Evolutionary conservation across 2,888 invertebrate genomes (phyloP).

Genomic region (Brenthis hecate): DNA sequence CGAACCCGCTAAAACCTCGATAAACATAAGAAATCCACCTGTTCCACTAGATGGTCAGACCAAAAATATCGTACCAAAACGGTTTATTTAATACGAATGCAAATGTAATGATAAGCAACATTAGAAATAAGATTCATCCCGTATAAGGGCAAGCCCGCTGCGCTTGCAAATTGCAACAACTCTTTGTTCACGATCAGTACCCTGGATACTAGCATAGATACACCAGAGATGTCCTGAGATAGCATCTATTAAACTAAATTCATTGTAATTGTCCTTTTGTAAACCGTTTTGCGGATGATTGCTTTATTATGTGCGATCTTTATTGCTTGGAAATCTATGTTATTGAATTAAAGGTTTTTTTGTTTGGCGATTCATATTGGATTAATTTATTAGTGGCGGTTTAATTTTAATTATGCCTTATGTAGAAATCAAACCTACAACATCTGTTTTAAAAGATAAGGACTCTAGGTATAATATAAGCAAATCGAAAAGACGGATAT

Average conservation of each 20-base stretch:
- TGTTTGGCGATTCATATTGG: no score
- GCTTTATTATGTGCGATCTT: constrained; percentile 18
- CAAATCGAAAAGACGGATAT: no score
- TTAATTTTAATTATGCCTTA: no score
- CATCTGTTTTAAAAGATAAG: no score
- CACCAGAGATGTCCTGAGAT: constrained; percentile 32
- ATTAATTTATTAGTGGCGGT: no score
- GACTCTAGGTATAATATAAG: no score
- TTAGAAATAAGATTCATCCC: constrained; percentile 40
- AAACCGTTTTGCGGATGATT: constrained; percentile 3
- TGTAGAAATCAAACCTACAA: no score
- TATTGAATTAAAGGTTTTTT: no score
- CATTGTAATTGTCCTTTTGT: constrained; percentile 10
- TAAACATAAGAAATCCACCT: not conserved
- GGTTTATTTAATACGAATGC: constrained; percentile 10
- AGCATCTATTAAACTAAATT: constrained; percentile 8
- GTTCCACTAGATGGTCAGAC: not conserved
- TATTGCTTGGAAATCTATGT: no score
- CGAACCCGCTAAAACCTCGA: no score
- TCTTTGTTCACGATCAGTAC: constrained; percentile 68
- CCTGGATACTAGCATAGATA: constrained; percentile 29
- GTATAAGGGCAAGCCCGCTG: constrained; percentile 66
- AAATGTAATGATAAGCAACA: constrained; percentile 28
- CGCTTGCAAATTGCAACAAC: constrained; percentile 78
- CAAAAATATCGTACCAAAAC: constrained; percentile 6